Conservation (phyloP, 2,888 invertebrate genomes). For the Ormyrus nitidulus region DNA sequence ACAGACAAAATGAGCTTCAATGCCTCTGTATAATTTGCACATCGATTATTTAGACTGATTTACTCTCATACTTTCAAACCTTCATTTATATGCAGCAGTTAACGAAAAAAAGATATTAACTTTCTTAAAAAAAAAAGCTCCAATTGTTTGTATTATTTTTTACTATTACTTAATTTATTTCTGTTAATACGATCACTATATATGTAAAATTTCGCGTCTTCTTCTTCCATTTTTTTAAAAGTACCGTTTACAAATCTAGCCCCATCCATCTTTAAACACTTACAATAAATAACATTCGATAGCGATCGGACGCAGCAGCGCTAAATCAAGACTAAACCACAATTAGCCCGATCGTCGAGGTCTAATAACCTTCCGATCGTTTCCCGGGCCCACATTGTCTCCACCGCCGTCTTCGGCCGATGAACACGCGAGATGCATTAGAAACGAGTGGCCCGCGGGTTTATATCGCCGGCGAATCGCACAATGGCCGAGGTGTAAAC, state of each 20-base stretch:
- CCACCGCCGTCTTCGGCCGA: background rate
- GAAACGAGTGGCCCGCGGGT: slow-evolving; percentile 8
- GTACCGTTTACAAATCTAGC: no score
- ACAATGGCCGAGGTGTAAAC: slow-evolving; percentile 55
- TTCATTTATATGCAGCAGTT: no score
- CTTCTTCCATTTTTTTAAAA: no score
- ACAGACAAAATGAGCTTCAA: slow-evolving; percentile 2
- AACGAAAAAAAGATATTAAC: no score
- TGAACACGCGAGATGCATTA: slow-evolving; percentile 27
- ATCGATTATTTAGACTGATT: no score
- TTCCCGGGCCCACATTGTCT: background rate
- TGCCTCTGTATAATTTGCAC: background rate
- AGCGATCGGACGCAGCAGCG: background rate
- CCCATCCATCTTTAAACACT: no score
- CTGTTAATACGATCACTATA: no score
- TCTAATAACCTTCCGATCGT: slow-evolving; percentile 47
- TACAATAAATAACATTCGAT: background rate
- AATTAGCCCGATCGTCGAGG: slow-evolving; percentile 35
- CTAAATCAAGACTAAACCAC: background rate
- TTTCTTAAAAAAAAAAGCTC: no score
- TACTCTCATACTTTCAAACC: no score
- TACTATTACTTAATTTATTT: no score
- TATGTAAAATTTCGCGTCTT: no score
- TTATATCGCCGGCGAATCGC: slow-evolving; percentile 6
- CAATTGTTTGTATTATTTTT: no score